These are phyloP conservation scores for Archips crataeganus DNA, from an alignment of 2,888 invertebrate genomes.

Conservation along the genomic window DNA sequence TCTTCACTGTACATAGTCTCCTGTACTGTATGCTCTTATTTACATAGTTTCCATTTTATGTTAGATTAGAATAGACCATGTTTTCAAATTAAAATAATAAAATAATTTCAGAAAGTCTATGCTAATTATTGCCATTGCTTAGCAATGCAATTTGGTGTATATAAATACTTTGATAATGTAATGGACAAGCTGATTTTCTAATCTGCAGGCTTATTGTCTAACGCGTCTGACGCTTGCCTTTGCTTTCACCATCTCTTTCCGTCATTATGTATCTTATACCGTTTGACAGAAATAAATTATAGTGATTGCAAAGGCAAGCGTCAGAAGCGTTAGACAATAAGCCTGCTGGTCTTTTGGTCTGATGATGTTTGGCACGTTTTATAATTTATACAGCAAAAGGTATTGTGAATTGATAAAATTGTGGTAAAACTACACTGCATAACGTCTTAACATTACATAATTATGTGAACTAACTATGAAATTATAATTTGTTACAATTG, in stretches of 20 bases:
- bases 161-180: background rate
- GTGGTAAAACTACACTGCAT: background rate
- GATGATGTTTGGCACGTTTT: too few species aligned
- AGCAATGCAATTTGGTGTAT: background rate
- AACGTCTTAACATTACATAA: slow-evolving; percentile 1
- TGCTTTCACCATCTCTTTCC: too few species aligned
- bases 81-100: background rate
- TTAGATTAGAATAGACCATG: background rate
- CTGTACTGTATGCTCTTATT: background rate
- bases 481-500: slow-evolving; percentile 17
- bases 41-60: background rate
- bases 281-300: too few species aligned
- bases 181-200: background rate
- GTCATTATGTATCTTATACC: too few species aligned
- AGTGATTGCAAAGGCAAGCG: too few species aligned
- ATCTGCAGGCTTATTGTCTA: background rate
- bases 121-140: background rate
- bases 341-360: background rate
- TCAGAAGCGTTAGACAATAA: too few species aligned
- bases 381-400: too few species aligned
- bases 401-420: background rate
- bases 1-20: background rate
- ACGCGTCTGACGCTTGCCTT: too few species aligned
- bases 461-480: slow-evolving; percentile 13
- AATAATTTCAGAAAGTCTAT: background rate